phyloP scores from a whole-genome alignment of 2,113 vertebrate genomes.

The Phrynosoma platyrhinos region DNA sequence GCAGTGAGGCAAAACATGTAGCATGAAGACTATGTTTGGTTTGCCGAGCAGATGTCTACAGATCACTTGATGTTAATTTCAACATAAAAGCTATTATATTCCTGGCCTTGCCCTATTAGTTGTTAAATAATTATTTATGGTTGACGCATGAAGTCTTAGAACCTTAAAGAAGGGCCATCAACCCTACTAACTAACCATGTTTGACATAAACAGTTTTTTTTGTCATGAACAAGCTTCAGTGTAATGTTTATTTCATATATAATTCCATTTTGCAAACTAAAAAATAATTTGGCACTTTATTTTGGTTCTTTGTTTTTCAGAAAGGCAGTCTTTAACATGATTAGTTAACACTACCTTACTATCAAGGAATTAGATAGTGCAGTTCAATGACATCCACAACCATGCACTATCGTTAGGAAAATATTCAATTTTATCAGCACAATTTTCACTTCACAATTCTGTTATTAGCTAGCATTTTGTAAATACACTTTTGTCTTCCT shows the following conservation, averaged over 20 bases:
- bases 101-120: conserved; percentile 74
- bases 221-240: conserved; percentile 47
- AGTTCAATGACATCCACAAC: conserved; percentile 73
- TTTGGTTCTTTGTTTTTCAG: conserved; percentile 57
- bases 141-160: conserved; percentile 68
- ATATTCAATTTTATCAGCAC: conserved; percentile 70
- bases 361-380: conserved; percentile 66
- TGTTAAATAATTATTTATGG: conserved; percentile 78
- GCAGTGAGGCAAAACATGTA: conserved; percentile 78
- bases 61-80: conserved; percentile 76
- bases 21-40: conserved; percentile 64
- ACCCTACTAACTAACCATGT: conserved; percentile 66
- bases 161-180: conserved; percentile 68
- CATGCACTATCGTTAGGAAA: conserved; percentile 55
- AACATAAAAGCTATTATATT: conserved; percentile 76
- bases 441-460: conserved; percentile 64
- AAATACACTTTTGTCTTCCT: conserved; percentile 41
- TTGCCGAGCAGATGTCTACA: conserved; percentile 79
- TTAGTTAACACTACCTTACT: conserved; percentile 58
- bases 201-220: conserved; percentile 71
- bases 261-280: conserved; percentile 53
- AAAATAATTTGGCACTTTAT: conserved; percentile 56
- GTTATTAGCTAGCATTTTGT: conserved; percentile 56
- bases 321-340: conserved; percentile 58
- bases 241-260: conserved; percentile 55